A percentile compares a stretch with the other conserved stretches of the same genome.
These are phyloP conservation scores for Gastrophysa polygoni DNA, from an alignment of 2,888 invertebrate genomes.

Conservation along the genomic window DNA sequence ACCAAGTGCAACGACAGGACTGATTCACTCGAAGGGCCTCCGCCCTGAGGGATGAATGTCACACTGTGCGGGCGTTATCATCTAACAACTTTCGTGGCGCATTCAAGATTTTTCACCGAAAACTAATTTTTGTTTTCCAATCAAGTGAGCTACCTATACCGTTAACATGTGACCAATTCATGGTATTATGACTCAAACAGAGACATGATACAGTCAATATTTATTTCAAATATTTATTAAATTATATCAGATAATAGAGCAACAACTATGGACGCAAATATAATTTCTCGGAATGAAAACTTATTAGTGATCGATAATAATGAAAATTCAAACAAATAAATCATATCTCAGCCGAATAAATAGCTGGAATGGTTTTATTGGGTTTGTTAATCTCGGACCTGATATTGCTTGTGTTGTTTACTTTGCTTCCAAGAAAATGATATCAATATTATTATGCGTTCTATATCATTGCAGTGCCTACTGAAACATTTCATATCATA, in stretches of 20 bases:
- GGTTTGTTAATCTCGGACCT: not conserved
- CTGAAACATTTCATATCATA: no score
- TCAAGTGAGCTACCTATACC: no score
- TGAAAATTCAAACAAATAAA: not conserved
- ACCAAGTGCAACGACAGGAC: no score
- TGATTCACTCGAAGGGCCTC: no score
- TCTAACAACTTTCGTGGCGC: no score
- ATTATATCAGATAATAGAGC: not conserved
- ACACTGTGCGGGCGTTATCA: no score
- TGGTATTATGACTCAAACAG: not conserved
- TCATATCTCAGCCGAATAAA: not conserved
- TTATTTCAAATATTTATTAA: not conserved
- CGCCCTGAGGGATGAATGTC: no score
- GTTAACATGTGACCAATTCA: not conserved
- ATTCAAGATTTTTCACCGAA: no score
- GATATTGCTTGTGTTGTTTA: not conserved
- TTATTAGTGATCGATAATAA: not conserved
- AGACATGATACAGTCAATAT: not conserved
- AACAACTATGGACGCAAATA: not conserved
- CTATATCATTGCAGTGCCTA: not conserved
- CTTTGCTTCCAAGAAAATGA: not conserved
- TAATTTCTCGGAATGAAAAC: not conserved
- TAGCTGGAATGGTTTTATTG: not conserved
- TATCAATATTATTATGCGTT: not conserved
- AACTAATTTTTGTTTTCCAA: no score